These are phyloP conservation scores for Lithophane semibrunnea DNA, from an alignment of 2,888 invertebrate genomes.

Conservation along the genomic window DNA sequence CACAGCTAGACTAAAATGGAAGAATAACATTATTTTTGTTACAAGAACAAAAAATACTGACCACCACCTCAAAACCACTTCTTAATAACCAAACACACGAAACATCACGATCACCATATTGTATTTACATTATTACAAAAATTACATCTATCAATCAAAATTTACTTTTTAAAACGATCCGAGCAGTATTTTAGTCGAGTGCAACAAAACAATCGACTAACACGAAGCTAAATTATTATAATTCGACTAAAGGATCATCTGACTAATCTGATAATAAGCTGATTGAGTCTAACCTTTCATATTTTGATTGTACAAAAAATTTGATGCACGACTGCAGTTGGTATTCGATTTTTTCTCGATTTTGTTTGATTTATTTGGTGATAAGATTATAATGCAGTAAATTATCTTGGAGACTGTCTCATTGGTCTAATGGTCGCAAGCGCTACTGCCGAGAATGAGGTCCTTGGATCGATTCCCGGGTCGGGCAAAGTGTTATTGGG, in stretches of 20 bases:
- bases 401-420: not conserved
- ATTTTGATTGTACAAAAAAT: conserved; percentile 66
- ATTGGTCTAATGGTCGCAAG: not conserved
- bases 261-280: conserved; percentile 80
- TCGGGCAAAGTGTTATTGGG: not conserved
- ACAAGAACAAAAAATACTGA: too few species aligned
- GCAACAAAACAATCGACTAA: conserved; percentile 67
- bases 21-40: too few species aligned
- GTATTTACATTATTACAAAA: conserved; percentile 50
- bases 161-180: conserved; percentile 65
- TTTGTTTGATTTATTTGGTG: conserved; percentile 53
- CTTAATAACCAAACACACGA: conserved; percentile 42
- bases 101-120: conserved; percentile 38
- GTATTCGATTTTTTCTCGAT: conserved; percentile 42
- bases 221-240: conserved; percentile 78
- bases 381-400: conserved; percentile 16
- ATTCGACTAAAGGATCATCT: conserved; percentile 75
- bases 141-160: conserved; percentile 72
- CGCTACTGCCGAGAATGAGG: not conserved
- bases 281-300: conserved; percentile 71
- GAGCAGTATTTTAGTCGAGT: conserved; percentile 59
- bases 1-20: too few species aligned
- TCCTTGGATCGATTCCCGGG: not conserved
- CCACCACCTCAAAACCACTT: conserved; percentile 6
- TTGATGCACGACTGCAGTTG: conserved; percentile 62